phyloP scores from a whole-genome alignment of 92 coral and sea anemone species.

The Galaxea fascicularis region DNA sequence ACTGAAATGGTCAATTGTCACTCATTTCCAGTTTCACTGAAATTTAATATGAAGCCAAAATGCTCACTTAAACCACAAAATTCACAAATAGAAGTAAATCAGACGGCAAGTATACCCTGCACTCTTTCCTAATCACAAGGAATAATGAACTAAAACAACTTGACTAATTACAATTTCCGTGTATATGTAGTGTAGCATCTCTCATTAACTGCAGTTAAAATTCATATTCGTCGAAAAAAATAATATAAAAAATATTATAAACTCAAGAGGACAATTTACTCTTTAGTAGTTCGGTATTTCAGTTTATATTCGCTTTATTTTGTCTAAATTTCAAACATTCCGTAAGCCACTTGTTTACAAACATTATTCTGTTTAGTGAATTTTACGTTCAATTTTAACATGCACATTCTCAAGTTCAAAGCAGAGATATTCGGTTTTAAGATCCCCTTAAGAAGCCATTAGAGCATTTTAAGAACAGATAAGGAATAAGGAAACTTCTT shows the following conservation, averaged over 20 bases:
- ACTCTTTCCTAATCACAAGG: neutral
- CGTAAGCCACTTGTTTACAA: conserved; percentile 24
- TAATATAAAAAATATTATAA: too few species aligned
- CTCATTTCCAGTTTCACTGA: neutral
- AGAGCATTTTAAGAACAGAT: neutral
- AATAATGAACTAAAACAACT: neutral
- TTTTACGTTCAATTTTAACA: neutral
- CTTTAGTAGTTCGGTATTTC: conserved; percentile 4
- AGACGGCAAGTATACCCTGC: neutral
- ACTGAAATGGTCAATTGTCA: neutral
- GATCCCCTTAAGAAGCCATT: neutral
- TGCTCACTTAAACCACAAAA: neutral
- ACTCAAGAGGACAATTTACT: neutral
- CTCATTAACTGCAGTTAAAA: neutral
- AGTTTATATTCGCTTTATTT: conserved; percentile 18
- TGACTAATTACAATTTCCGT: neutral
- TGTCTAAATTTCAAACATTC: conserved; percentile 16
- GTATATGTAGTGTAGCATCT: neutral
- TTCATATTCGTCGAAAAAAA: neutral
- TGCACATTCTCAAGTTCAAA: neutral
- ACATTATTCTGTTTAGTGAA: conserved; percentile 37
- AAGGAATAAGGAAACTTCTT: neutral
- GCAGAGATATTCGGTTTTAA: neutral
- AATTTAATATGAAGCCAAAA: neutral
- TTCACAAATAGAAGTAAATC: neutral